These are phyloP conservation scores for Peromyscus attwateri DNA, from an alignment of 2,797 vertebrate species.

Conservation along the genomic window DNA sequence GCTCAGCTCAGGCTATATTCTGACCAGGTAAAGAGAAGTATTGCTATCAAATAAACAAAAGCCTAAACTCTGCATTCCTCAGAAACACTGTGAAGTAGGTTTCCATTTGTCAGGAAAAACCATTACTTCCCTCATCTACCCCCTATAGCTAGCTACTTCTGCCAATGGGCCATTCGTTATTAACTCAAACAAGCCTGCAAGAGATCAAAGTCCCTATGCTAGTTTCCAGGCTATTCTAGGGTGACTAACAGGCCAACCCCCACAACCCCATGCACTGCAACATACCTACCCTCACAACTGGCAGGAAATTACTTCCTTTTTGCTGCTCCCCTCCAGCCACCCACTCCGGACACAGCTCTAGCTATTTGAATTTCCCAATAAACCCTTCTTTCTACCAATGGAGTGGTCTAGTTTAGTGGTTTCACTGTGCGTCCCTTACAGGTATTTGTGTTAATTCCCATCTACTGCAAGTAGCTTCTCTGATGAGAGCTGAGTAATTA, in stretches of 20 bases:
- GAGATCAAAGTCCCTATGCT: background rate
- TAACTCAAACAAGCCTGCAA: background rate
- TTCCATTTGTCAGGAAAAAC: background rate
- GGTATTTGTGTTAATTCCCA: background rate
- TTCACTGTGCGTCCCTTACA: background rate
- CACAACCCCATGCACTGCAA: background rate
- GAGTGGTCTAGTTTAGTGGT: background rate
- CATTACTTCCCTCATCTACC: background rate
- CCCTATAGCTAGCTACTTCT: background rate
- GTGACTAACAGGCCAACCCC: background rate
- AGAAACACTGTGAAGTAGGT: background rate
- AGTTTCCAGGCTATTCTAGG: background rate
- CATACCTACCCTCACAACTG: background rate
- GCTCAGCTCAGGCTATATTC: background rate
- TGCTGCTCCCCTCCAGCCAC: background rate
- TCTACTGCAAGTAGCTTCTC: background rate
- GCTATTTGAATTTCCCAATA: background rate
- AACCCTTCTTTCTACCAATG: background rate
- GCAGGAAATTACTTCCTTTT: background rate
- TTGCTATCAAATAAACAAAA: background rate
- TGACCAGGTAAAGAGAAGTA: background rate
- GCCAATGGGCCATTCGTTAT: background rate
- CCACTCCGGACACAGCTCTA: background rate
- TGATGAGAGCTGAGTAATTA: background rate
- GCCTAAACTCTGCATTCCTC: background rate